phyloP scores from a whole-genome alignment of 1,140 invertebrate genomes.

The Drosophila neocordata region DNA sequence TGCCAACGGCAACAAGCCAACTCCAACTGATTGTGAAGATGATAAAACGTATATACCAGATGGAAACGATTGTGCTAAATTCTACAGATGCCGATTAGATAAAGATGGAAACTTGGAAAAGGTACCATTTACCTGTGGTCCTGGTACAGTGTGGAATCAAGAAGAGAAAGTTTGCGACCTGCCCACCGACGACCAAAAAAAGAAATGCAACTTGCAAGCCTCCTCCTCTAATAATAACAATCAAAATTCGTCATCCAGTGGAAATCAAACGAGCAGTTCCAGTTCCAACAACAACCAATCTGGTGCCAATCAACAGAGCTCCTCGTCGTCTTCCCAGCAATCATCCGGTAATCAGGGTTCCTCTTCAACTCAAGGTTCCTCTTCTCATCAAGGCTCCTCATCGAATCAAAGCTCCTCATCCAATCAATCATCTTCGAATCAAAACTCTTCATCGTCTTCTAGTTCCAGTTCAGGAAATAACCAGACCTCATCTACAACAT shows the following conservation, averaged over 20 bases:
- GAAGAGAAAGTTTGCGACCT: conserved; percentile 82
- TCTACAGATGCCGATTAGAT: conserved; percentile 87
- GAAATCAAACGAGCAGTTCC: conserved; percentile 30
- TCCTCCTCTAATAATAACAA: conserved; percentile 29
- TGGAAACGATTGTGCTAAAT: conserved; percentile 84
- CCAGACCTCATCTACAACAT: conserved; percentile 32
- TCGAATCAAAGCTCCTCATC: conserved; percentile 24
- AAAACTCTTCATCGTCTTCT: conserved; percentile 29
- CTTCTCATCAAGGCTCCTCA: conserved; percentile 19
- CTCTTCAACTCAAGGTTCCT: conserved; percentile 29
- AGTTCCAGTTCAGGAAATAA: conserved; percentile 30
- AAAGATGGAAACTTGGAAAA: conserved; percentile 84
- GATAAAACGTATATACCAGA: conserved; percentile 79
- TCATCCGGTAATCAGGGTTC: conserved; percentile 10
- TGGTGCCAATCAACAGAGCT: conserved; percentile 23
- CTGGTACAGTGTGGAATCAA: conserved; percentile 85
- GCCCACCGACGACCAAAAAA: conserved; percentile 85
- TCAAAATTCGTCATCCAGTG: conserved; percentile 21
- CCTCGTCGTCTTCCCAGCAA: too few species aligned
- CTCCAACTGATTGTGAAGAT: conserved; percentile 83
- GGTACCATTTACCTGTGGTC: conserved; percentile 86
- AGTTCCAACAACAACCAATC: conserved; percentile 33
- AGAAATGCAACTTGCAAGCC: conserved; percentile 85
- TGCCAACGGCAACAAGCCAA: conserved; percentile 26
- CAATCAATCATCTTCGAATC: conserved; percentile 37